These are phyloP conservation scores for Phodopus roborovskii DNA, from an alignment of 2,113 vertebrate genomes.

Conservation along the genomic window DNA sequence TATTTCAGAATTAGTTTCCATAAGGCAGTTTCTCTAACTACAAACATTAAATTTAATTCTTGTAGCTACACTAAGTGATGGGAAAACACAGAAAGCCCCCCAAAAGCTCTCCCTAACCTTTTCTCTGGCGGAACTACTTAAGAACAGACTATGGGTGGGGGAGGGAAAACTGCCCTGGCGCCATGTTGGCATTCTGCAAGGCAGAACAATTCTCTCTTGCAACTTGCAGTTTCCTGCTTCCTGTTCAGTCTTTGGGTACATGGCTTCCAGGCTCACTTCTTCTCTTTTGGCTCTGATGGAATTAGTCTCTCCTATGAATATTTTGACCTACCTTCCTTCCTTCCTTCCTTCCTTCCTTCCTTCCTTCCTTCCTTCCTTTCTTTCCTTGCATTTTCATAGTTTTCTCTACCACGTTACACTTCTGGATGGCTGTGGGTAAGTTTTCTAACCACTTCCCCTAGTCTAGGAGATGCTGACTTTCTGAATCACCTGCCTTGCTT, in stretches of 20 bases:
- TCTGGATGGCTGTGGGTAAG: neutral
- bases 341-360: too few species aligned
- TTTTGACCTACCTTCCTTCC: neutral
- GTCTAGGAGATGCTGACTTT: neutral
- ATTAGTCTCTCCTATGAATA: neutral
- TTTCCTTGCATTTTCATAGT: neutral
- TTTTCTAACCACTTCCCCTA: neutral
- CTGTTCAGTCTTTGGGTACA: fast-evolving
- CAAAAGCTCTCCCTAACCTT: neutral
- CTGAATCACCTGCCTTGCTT: neutral
- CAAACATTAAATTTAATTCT: conserved; percentile 2
- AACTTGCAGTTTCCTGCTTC: fast-evolving
- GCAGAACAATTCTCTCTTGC: fast-evolving
- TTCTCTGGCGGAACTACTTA: neutral
- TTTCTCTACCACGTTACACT: neutral
- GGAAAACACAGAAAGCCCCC: neutral
- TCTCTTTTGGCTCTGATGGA: neutral
- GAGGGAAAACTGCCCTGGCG: fast-evolving
- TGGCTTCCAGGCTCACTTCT: neutral
- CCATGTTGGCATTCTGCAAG: fast-evolving
- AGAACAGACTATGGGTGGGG: neutral
- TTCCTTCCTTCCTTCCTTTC: too few species aligned
- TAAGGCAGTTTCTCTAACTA: neutral
- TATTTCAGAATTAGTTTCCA: neutral
- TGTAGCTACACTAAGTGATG: neutral